Base-by-base conservation (phyloP, 2,888 invertebrate genomes). In the Choreutis nemorana region DNA sequence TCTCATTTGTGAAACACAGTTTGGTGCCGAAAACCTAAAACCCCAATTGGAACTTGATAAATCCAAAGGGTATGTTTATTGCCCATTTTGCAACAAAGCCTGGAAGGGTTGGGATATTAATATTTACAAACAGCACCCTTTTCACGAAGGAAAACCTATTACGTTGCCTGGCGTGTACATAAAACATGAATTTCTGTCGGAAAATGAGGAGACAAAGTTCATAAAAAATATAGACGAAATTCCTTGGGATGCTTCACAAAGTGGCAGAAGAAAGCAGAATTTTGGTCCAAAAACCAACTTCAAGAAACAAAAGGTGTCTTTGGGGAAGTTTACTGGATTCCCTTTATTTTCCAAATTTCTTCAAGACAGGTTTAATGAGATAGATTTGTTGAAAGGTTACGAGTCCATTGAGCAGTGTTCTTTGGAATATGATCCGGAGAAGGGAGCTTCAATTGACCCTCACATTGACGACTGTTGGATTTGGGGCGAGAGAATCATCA, bases 391-490 rank as follows among this genome's bases (percentile, higher is more conserved):
- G 29, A 60, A 78, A 38, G 80, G 83, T 42, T 97, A 91, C 58
- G 81, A 86, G 57, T 91, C 92, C 0, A 90, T 97, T 30, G 97
- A 99, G 58, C 93, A 98, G 56, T 99, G 99, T 64, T 92, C 95
- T 28, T 78, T 99, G 39, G 98, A 99, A 55, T 99, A 99, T 67
- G 85, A 89, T 42, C 89, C 91, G 0, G 65, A 70, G 35, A 86
- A 89, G 51, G 97, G 97, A 1, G 93, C 98, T 0, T 91, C 93
- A 2, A 99, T 99, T 42, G 98, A 98, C 66, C 94, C 97, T 7
- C 99, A 99, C 57, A 91, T 97, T 43, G 99, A 99, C 66, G 99
- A 99, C 53, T 94, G 93, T 56, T 99, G 99, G 99, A 86, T 99
- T 33, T 99, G 99, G 99, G 99, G 99, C 4, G 96, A 98, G 66